Conservation (phyloP, 2,888 invertebrate species). For the Nephrotoma guestfalica region DNA sequence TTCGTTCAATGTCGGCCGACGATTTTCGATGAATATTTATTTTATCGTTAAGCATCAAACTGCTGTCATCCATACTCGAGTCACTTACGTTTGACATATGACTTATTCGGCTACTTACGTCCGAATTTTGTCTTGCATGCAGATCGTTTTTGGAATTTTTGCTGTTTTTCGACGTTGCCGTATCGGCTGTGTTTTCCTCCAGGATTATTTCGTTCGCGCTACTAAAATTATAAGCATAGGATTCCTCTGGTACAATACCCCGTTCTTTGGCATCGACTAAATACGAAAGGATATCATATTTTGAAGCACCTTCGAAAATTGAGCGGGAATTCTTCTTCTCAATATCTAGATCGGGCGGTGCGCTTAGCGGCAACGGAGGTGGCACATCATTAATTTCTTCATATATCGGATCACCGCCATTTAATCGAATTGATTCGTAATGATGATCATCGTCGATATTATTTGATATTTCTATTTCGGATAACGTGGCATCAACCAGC, state of each 20-base stretch:
- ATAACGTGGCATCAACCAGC: conserved; percentile 51
- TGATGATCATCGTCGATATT: conserved; percentile 51
- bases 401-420: conserved; percentile 56
- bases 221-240: conserved; percentile 47
- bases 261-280: conserved; percentile 74
- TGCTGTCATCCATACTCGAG: conserved; percentile 70
- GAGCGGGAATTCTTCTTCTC: conserved; percentile 57
- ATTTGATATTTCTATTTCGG: conserved; percentile 49
- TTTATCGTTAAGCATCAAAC: conserved; percentile 45
- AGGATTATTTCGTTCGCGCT: conserved; percentile 37
- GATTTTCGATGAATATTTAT: conserved; percentile 37
- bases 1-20: conserved; percentile 69
- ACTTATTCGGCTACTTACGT: conserved; percentile 53
- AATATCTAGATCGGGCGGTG: conserved; percentile 57
- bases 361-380: conserved; percentile 62
- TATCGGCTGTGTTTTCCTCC: conserved; percentile 42
- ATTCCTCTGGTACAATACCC: conserved; percentile 53
- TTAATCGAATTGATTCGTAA: conserved; percentile 53
- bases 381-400: conserved; percentile 63
- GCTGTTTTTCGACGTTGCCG: conserved; percentile 33
- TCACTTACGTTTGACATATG: conserved; percentile 71
- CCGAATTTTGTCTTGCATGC: conserved; percentile 34
- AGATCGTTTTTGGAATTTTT: conserved; percentile 36
- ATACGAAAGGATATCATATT: conserved; percentile 80
- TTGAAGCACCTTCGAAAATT: conserved; percentile 69